Percentiles rank a stretch among this genome's conserved stretches.
phyloP scores from a whole-genome alignment of 2,113 vertebrate genomes.

The Sterrhoptilus dennistouni region DNA sequence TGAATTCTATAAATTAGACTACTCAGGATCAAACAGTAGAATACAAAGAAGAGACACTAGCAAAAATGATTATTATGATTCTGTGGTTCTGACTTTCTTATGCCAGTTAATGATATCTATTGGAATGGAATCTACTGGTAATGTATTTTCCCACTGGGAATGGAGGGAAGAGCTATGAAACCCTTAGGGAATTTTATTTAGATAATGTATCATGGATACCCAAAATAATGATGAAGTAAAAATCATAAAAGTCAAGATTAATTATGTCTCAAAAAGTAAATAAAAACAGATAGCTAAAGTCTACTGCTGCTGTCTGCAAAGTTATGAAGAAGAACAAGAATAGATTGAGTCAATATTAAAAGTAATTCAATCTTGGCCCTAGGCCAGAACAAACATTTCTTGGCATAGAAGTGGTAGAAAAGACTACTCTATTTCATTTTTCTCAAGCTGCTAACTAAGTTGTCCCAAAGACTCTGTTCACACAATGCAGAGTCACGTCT shows the following conservation, averaged over 20 bases:
- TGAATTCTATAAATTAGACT: neutral
- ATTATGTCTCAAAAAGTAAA: neutral
- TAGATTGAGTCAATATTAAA: conserved; percentile 3
- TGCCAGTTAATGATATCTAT: neutral
- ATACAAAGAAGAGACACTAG: neutral
- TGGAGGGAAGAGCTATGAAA: neutral
- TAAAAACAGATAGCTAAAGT: neutral
- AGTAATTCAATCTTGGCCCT: neutral
- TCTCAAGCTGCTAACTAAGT: neutral
- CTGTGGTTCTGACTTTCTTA: neutral
- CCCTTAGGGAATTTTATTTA: neutral
- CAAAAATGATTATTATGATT: neutral
- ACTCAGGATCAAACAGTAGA: neutral
- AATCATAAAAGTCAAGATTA: neutral
- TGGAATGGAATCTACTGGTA: neutral
- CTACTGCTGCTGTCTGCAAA: neutral
- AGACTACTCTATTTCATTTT: neutral
- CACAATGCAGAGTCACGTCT: neutral
- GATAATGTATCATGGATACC: neutral
- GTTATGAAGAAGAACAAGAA: neutral
- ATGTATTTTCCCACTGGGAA: neutral
- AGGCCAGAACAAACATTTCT: conserved; percentile 1
- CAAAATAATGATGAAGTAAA: neutral
- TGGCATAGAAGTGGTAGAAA: neutral
- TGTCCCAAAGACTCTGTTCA: neutral